Conservation (phyloP, 2,888 invertebrate genomes). For the Marronus borbonicus region DNA sequence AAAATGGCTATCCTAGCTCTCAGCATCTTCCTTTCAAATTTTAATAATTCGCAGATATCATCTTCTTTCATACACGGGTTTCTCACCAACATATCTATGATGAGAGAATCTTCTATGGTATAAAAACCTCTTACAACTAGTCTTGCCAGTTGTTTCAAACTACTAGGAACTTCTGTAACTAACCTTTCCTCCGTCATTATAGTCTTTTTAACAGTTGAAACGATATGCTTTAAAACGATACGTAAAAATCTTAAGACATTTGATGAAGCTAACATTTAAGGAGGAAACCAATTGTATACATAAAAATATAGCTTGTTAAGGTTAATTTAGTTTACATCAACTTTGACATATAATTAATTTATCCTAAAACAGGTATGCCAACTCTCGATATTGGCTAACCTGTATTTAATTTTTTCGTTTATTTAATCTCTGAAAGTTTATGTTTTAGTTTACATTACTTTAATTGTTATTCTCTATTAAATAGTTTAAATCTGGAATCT, state of each 20-base stretch:
- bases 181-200: conserved; percentile 81
- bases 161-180: conserved; percentile 94
- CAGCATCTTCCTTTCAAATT: conserved; percentile 95
- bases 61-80: conserved; percentile 97
- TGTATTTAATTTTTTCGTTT: background rate
- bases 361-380: no score
- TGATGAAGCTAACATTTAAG: conserved; percentile 29
- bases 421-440: no score
- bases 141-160: conserved; percentile 91
- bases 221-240: background rate
- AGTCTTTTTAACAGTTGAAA: conserved; percentile 13
- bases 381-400: background rate
- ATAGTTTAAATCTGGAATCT: no score
- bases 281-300: background rate
- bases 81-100: conserved; percentile 95
- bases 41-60: conserved; percentile 90
- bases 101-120: conserved; percentile 92
- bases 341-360: conserved; percentile 6
- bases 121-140: conserved; percentile 95
- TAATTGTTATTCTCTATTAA: no score
- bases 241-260: conserved; percentile 24
- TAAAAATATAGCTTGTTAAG: background rate
- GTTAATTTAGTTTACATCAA: conserved; percentile 13
- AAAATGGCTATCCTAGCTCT: conserved; percentile 89
- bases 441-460: no score